These are phyloP conservation scores for Anorthoa munda DNA, from an alignment of 2,888 invertebrate genomes.

Conservation along the genomic window DNA sequence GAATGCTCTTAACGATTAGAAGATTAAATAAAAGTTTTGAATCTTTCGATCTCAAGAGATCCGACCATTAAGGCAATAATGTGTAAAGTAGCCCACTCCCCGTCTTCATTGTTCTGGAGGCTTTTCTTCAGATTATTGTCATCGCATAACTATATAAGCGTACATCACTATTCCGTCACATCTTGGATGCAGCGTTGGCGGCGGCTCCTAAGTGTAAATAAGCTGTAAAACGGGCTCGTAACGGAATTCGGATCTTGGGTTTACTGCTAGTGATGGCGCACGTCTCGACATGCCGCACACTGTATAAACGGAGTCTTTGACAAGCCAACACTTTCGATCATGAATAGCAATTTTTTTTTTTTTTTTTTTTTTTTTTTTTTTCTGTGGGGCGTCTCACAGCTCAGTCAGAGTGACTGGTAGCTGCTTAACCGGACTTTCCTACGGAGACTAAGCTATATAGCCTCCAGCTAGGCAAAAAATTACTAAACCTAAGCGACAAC, in stretches of 20 bases:
- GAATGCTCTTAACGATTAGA: neutral
- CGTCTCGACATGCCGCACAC: conserved; percentile 61
- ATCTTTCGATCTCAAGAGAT: neutral
- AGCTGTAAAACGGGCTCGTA: conserved; percentile 71
- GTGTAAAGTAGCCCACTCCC: conserved; percentile 1
- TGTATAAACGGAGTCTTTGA: conserved; percentile 55
- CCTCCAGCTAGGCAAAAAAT: too few relatives aligned
- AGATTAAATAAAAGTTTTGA: conserved; percentile 11
- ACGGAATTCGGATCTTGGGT: conserved; percentile 70
- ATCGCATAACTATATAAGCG: conserved; percentile 29
- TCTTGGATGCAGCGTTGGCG: conserved; percentile 41
- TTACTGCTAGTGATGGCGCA: conserved; percentile 68
- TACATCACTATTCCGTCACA: conserved; percentile 29
- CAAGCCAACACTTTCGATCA: conserved; percentile 32
- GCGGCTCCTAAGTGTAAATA: conserved; percentile 60
- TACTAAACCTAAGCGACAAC: too few relatives aligned
- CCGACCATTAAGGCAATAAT: conserved; percentile 4
- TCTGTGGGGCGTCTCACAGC: too few relatives aligned
- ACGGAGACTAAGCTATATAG: too few relatives aligned
- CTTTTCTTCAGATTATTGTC: conserved; percentile 24
- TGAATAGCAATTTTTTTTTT: too few relatives aligned
- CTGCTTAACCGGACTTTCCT: too few relatives aligned
- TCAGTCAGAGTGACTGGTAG: too few relatives aligned
- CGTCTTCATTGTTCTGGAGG: conserved; percentile 10
- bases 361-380: too few relatives aligned